Percentiles rank a stretch among this genome's conserved stretches.
phyloP scores from a whole-genome alignment of 2,113 vertebrate species.

The Brienomyrus longianalis region DNA sequence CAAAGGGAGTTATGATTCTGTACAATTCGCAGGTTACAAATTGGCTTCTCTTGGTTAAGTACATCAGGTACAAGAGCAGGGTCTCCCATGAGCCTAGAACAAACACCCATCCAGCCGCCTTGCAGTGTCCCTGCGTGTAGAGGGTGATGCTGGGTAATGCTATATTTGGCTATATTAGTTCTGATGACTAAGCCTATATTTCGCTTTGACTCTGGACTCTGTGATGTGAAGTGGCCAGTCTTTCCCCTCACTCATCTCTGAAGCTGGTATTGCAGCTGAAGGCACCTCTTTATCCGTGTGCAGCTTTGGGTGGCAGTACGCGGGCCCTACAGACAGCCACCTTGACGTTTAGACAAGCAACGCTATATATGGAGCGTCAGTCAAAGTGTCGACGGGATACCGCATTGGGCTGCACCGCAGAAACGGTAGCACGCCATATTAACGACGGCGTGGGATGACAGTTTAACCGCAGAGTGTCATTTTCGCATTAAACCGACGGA shows the following conservation, averaged over 20 bases:
- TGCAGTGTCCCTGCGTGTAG: neutral
- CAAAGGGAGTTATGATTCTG: neutral
- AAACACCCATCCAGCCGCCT: neutral
- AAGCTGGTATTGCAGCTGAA: neutral
- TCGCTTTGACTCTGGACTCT: neutral
- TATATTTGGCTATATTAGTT: neutral
- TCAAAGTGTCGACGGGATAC: neutral
- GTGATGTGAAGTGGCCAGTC: neutral
- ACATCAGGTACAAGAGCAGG: neutral
- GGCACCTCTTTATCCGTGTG: neutral
- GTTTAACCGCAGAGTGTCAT: neutral
- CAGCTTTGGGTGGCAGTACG: neutral
- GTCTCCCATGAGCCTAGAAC: neutral
- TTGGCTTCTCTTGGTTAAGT: neutral
- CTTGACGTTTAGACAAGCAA: conserved; percentile 1
- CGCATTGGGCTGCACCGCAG: neutral
- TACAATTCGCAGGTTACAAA: neutral
- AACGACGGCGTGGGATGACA: neutral
- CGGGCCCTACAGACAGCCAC: neutral
- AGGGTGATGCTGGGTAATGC: neutral
- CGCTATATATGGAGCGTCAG: neutral
- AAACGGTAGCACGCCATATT: neutral
- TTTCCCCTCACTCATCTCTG: neutral
- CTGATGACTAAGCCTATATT: neutral
- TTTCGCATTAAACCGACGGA: neutral